A percentile compares a stretch with the other conserved stretches of the same genome.
phyloP scores from a whole-genome alignment of 2,888 invertebrate species.

The Cataglyphis livida region DNA sequence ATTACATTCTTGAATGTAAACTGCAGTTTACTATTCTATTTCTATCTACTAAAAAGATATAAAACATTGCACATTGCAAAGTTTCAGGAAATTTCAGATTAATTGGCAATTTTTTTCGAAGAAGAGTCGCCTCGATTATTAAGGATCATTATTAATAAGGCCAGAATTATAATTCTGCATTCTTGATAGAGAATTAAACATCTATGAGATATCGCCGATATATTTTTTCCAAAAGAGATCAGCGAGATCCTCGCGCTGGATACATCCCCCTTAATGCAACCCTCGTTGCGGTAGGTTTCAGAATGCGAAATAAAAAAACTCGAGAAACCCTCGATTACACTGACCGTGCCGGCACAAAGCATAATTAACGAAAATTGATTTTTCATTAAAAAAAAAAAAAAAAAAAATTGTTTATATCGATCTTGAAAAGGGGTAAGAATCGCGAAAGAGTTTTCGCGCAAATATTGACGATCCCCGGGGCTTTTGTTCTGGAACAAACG shows the following conservation, averaged over 20 bases:
- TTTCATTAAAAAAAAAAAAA: not conserved
- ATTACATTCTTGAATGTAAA: conserved; percentile 42
- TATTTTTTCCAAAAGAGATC: not conserved
- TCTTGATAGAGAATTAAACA: not conserved
- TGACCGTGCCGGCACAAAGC: not conserved
- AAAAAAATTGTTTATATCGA: not conserved
- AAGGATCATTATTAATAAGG: not conserved
- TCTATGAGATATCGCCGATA: not conserved
- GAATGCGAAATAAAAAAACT: conserved; percentile 1
- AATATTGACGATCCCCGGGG: not conserved
- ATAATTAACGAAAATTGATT: not conserved
- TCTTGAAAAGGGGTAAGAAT: not conserved
- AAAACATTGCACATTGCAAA: not conserved
- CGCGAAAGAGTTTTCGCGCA: not conserved
- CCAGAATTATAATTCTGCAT: conserved; percentile 6
- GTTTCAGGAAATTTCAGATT: conserved; percentile 1
- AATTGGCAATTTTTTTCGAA: not conserved
- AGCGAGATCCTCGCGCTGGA: not conserved
- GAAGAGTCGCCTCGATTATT: not conserved
- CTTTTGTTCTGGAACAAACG: not conserved
- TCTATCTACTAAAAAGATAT: not conserved
- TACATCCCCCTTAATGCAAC: conserved; percentile 27
- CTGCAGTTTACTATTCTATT: conserved; percentile 27
- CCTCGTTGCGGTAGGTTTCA: not conserved
- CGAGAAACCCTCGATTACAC: conserved; percentile 3